Evolutionary conservation across 2,888 invertebrate species (phyloP).

Genomic region (Diachrysia chrysitis): DNA sequence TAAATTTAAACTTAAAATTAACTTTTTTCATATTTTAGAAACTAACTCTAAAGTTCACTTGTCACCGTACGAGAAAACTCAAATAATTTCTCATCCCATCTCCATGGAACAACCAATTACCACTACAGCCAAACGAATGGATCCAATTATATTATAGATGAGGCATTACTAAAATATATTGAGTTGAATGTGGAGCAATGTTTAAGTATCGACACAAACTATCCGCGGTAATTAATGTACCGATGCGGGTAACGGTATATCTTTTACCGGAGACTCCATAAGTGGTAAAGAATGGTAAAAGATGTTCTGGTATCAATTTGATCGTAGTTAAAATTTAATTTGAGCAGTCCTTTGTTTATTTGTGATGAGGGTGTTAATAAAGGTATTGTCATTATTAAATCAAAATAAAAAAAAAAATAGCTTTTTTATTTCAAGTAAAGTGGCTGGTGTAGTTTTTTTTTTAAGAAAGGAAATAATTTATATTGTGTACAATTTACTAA

Average conservation of each 20-base stretch:
- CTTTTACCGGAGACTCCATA: conserved; percentile 8
- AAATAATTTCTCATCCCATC: neutral
- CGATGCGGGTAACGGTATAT: conserved; percentile 39
- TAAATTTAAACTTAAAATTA: no score
- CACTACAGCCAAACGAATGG: neutral
- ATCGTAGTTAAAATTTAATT: neutral
- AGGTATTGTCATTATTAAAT: no score
- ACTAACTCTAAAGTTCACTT: no score
- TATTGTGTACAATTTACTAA: no score
- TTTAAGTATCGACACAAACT: conserved; percentile 12
- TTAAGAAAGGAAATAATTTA: no score
- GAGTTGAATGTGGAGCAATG: conserved; percentile 14
- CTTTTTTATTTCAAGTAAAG: no score
- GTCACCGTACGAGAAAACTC: no score
- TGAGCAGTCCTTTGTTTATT: neutral
- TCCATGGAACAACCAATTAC: neutral
- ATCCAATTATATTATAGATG: conserved; percentile 9
- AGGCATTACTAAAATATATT: conserved; percentile 13
- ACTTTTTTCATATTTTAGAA: no score
- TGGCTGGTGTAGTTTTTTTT: no score
- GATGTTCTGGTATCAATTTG: neutral
- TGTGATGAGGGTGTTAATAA: neutral
- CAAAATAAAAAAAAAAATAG: no score
- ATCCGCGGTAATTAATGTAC: conserved; percentile 28
- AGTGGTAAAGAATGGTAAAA: conserved; percentile 2